Conservation (phyloP, 30 jellyfish, hydroid and myxozoan species). For the Hydractinia symbiolongicarpus region DNA sequence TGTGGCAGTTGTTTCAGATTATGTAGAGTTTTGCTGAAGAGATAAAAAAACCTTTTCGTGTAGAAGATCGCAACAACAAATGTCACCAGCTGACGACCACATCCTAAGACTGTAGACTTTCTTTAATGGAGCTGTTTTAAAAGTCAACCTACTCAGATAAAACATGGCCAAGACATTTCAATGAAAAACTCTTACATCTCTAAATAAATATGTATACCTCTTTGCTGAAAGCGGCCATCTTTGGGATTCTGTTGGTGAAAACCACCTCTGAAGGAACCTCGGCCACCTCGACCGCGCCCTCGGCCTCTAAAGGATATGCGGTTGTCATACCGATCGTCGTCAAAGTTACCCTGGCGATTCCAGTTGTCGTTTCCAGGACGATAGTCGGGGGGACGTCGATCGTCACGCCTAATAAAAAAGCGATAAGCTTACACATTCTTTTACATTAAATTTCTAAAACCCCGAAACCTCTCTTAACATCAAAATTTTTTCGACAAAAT, state of each 20-base stretch:
- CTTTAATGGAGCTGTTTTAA: no score
- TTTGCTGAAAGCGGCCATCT: constrained; percentile 14
- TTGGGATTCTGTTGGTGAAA: constrained; percentile 43
- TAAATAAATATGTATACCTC: constrained; percentile 40
- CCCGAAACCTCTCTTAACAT: neutral
- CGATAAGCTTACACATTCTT: neutral
- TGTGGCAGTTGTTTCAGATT: no score
- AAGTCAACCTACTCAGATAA: no score
- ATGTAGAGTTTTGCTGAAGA: no score
- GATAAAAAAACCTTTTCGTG: no score
- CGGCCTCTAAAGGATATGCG: constrained; percentile 24
- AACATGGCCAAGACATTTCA: no score
- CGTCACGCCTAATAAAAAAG: neutral
- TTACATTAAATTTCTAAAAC: neutral
- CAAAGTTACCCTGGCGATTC: neutral
- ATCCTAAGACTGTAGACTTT: no score
- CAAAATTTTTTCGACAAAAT: neutral
- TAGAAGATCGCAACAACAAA: no score
- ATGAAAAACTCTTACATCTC: no score
- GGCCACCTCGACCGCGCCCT: constrained; percentile 72
- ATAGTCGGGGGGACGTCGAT: neutral
- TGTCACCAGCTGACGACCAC: no score
- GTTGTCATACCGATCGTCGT: constrained; percentile 54
- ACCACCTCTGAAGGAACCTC: constrained; percentile 45
- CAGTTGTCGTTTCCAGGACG: constrained; percentile 5